Percentiles rank a stretch among this genome's conserved stretches.
phyloP scores from a whole-genome alignment of 92 coral and sea anemone genomes.

The Montipora capitata region DNA sequence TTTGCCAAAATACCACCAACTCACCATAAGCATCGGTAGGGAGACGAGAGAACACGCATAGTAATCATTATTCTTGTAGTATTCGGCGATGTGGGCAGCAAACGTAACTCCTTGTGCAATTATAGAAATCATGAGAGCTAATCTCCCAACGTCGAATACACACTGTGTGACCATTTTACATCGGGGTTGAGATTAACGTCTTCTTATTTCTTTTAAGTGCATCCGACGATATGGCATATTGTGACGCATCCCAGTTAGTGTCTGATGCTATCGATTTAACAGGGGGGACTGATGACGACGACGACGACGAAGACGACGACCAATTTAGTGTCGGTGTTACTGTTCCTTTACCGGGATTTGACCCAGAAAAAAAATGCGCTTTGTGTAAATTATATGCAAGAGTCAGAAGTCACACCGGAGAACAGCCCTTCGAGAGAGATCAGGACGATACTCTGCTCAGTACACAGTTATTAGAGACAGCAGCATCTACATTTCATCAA shows the following conservation, averaged over 20 bases:
- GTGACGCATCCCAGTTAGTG: background rate
- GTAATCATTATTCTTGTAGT: background rate
- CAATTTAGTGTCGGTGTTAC: background rate
- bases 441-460: too few species aligned
- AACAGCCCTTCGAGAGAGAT: too few species aligned
- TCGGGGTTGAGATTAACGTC: background rate
- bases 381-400: background rate
- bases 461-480: background rate
- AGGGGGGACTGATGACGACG: background rate
- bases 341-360: constrained; percentile 7
- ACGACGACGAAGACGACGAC: constrained; percentile 2
- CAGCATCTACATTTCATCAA: background rate
- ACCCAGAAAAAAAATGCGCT: background rate
- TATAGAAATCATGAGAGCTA: background rate
- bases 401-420: background rate
- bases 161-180: too few species aligned
- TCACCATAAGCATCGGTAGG: background rate
- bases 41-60: constrained; percentile 4
- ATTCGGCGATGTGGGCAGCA: constrained; percentile 8
- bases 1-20: constrained; percentile 19
- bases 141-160: constrained; percentile 5
- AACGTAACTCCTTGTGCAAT: constrained; percentile 6
- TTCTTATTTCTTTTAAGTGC: too few species aligned
- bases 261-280: constrained; percentile 5
- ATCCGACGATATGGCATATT: background rate